Base-by-base conservation (phyloP, 2,113 vertebrate species). In the Anarrhichthys ocellatus region DNA sequence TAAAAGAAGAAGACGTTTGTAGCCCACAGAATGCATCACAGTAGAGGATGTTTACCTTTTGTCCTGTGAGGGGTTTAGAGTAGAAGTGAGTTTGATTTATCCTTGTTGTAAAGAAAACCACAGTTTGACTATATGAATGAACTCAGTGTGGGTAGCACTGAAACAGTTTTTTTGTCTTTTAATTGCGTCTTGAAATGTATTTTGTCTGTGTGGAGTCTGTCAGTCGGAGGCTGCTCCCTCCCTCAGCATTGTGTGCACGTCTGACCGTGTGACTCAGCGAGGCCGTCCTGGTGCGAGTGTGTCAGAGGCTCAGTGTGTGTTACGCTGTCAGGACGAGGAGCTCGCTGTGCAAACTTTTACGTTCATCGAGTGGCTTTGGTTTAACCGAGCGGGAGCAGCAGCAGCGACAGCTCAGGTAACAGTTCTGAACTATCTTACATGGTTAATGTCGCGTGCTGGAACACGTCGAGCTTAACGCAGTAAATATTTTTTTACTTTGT, bases 121-220 rank as follows among this genome's bases (percentile, higher is more conserved):
- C 68, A 40, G 50, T 82, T 78, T 20, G 40, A 27, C 54, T 59
- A 36, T 54, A 52, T 84, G 74, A 87, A 82, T 86, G 85, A 62
- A 24, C 58, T 85, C 73, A 62, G 44, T 38, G 67, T 70, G 46
- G 76, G 69, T 66, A 29, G 75, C 70, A 40, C 42, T 76, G 52
- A 76, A 84, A 76, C 24, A 62, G 24, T 75, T 92, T 81, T 1
- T 56, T 82, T 84, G 56, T 84, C 54, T 73, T 81, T 84, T 73
- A 86, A 88, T 85, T 72, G 59, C 62, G 44, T 73, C 73, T 84
- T 84, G 0, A 74, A 87, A 87, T 86, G 66, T 74, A 58, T 83
- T 84, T 88, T 63, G 85, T 63, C 8, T 22, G 90, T 92, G 88
- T 91, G 92, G 91, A 94, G 92, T 92, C 91, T 93, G 89, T 89